Percentiles rank a stretch among this genome's conserved stretches.
Conservation (phyloP, 2,113 vertebrate genomes). For the Ammodramus savannarum region DNA sequence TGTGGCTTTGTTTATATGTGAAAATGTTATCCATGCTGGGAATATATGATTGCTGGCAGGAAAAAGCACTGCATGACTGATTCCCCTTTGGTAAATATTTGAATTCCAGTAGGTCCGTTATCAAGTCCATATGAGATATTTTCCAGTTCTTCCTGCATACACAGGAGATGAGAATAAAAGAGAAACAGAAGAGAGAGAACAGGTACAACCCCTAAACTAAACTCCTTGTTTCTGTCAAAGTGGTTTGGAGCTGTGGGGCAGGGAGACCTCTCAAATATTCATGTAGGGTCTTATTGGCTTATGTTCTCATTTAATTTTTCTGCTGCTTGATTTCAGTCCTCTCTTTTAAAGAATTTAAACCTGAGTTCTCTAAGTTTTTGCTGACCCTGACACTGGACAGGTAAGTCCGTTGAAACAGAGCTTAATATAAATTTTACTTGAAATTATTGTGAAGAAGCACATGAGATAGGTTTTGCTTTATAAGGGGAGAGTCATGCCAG, state of each 20-base stretch:
- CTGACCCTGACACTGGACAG: neutral
- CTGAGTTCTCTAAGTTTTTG: neutral
- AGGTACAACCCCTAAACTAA: neutral
- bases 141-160: neutral
- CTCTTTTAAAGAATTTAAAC: neutral
- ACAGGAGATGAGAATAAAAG: neutral
- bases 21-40: neutral
- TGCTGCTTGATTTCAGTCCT: neutral
- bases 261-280: neutral
- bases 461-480: neutral
- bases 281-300: neutral
- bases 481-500: neutral
- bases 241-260: neutral
- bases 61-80: neutral
- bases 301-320: neutral
- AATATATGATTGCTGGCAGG: neutral
- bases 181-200: neutral
- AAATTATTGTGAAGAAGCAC: neutral
- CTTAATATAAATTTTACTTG: neutral
- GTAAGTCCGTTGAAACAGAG: neutral
- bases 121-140: slow-evolving; percentile 24
- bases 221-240: neutral
- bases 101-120: neutral
- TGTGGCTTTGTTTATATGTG: neutral
- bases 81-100: neutral